These are phyloP conservation scores for Lucilia sericata DNA, from an alignment of 1,140 invertebrate species.

Conservation along the genomic window DNA sequence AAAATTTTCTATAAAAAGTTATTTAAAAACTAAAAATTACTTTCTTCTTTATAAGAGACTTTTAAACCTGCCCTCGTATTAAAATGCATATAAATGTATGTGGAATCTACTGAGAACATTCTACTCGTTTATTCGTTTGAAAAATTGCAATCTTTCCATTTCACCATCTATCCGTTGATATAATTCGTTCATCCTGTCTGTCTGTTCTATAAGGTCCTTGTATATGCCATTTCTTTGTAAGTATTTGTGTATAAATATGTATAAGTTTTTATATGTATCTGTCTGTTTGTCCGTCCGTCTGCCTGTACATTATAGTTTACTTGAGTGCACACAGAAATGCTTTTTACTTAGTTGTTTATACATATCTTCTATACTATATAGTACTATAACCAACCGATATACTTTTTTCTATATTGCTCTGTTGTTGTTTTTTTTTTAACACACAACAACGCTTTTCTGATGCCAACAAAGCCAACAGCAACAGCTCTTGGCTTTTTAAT, in stretches of 20 bases:
- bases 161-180: neutral
- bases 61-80: neutral
- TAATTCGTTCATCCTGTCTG: slow-evolving; percentile 1
- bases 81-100: neutral
- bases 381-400: slow-evolving; percentile 1
- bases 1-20: no score
- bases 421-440: neutral
- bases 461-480: slow-evolving; percentile 18
- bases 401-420: neutral
- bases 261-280: no score
- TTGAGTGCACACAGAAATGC: slow-evolving; percentile 23
- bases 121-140: slow-evolving; percentile 29
- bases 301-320: slow-evolving; percentile 21
- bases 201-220: neutral
- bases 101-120: neutral
- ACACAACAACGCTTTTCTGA: slow-evolving; percentile 16
- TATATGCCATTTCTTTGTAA: neutral
- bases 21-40: no score
- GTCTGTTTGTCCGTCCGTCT: neutral
- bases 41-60: no score
- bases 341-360: neutral
- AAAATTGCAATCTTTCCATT: slow-evolving; percentile 34
- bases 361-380: neutral
- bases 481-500: slow-evolving; percentile 22
- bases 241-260: neutral